Conservation (phyloP, 2,113 vertebrate species). For the Oncorhynchus kisutch region DNA sequence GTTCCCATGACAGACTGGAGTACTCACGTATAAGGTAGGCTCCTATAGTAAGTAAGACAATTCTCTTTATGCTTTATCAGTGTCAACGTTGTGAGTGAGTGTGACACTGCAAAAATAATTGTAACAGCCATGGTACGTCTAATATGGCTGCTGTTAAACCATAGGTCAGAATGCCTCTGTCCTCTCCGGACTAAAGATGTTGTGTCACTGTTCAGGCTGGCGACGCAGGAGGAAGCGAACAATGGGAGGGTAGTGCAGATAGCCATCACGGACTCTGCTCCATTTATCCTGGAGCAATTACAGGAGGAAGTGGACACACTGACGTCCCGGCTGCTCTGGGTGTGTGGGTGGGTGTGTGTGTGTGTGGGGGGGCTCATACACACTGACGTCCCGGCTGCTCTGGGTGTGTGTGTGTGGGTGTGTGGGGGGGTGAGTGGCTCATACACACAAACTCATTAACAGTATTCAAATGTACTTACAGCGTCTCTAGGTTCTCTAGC, state of each 20-base stretch:
- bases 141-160: too few relatives aligned
- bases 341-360: neutral
- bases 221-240: slow-evolving; percentile 63
- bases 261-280: slow-evolving; percentile 71
- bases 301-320: slow-evolving; percentile 74
- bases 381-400: slow-evolving; percentile 66
- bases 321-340: slow-evolving; percentile 59
- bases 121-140: too few relatives aligned
- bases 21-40: too few relatives aligned
- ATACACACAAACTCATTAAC: too few relatives aligned
- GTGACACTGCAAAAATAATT: too few relatives aligned
- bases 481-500: slow-evolving; percentile 91
- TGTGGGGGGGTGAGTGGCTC: slow-evolving; percentile 32
- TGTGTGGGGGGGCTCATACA: slow-evolving; percentile 33
- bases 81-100: too few relatives aligned
- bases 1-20: neutral
- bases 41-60: too few relatives aligned
- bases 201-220: slow-evolving; percentile 38
- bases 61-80: too few relatives aligned
- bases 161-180: slow-evolving; percentile 18
- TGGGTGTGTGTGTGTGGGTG: slow-evolving; percentile 42
- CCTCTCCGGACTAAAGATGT: slow-evolving; percentile 2
- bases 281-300: slow-evolving; percentile 76
- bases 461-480: slow-evolving; percentile 84
- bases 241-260: slow-evolving; percentile 69